Evolutionary conservation across 2,797 vertebrate species (phyloP).

Genomic region (Malurus splendens): DNA sequence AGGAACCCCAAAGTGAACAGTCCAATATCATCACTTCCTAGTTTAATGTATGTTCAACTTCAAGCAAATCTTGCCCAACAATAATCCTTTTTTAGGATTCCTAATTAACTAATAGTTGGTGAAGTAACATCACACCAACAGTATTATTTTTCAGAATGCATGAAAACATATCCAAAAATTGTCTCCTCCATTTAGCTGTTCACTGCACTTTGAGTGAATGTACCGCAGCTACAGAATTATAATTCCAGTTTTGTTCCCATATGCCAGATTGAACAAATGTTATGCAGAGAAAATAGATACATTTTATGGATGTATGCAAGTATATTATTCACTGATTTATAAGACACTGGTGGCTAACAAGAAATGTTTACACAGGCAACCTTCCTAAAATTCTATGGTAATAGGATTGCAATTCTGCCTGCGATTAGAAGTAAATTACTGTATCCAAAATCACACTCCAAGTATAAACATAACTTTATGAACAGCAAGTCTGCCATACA

Average conservation of each 20-base stretch:
- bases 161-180: not conserved
- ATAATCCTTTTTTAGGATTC: not conserved
- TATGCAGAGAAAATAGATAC: not conserved
- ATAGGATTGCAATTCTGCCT: not conserved
- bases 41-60: not conserved
- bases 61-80: not conserved
- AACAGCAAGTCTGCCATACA: not conserved
- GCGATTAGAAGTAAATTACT: not conserved
- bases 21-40: not conserved
- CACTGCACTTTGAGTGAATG: not conserved
- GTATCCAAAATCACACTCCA: not conserved
- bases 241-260: not conserved
- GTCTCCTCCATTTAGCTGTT: not conserved
- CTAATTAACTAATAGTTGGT: not conserved
- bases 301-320: not conserved
- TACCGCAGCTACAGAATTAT: not conserved
- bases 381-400: not conserved
- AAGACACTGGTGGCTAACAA: not conserved
- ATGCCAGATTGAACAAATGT: slow-evolving; percentile 7
- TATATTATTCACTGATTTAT: not conserved
- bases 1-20: not conserved
- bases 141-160: not conserved
- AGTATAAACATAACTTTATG: not conserved
- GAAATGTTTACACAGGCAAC: not conserved
- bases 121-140: not conserved